phyloP scores from a whole-genome alignment of 1,140 invertebrate species.

The Orchestia grillus region DNA sequence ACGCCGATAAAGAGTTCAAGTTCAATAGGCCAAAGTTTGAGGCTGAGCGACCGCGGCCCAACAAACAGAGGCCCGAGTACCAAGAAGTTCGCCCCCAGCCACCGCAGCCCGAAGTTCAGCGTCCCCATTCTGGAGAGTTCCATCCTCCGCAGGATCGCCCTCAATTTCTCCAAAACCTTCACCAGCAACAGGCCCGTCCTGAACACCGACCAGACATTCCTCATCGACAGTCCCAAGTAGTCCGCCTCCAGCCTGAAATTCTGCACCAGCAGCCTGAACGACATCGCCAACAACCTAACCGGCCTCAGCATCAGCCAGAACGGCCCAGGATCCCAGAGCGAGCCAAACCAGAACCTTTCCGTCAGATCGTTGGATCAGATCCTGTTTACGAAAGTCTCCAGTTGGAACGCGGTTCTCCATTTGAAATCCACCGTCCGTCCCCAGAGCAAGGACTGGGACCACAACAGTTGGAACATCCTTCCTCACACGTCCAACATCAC shows the following conservation, averaged over 20 bases:
- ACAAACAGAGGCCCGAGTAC: background rate
- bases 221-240: background rate
- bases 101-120: background rate
- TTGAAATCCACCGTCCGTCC: background rate
- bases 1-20: background rate
- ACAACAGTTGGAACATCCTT: slow-evolving; percentile 9
- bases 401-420: background rate
- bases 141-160: background rate
- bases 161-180: background rate
- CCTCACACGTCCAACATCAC: background rate
- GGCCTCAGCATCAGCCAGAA: background rate
- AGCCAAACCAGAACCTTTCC: background rate
- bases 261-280: background rate
- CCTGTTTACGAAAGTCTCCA: background rate
- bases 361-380: background rate
- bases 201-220: background rate
- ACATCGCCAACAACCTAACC: background rate
- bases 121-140: background rate
- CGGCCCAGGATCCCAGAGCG: background rate
- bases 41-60: background rate
- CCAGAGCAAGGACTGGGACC: background rate
- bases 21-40: slow-evolving; percentile 3
- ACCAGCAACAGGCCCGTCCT: background rate
- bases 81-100: background rate
- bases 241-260: background rate